These are phyloP conservation scores for Liasis olivaceus DNA, from an alignment of 2,797 vertebrate species.

Conservation along the genomic window DNA sequence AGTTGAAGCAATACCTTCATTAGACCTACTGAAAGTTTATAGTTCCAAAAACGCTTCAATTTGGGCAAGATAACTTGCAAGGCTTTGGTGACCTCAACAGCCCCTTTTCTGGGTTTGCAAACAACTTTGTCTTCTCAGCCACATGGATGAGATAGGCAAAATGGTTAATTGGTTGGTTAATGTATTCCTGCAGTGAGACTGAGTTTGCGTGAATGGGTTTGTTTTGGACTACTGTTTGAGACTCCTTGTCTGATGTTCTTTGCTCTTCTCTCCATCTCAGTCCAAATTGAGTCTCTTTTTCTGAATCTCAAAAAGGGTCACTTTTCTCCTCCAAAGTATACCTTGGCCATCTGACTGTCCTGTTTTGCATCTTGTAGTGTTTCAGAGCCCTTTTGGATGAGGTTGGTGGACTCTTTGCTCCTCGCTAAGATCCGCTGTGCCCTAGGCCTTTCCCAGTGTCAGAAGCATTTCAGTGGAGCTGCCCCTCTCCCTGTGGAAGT, in stretches of 20 bases:
- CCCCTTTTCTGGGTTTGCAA: neutral
- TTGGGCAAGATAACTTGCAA: neutral
- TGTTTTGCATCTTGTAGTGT: conserved; percentile 66
- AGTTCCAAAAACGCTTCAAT: neutral
- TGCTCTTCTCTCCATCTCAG: neutral
- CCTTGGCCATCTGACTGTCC: neutral
- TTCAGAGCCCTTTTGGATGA: conserved; percentile 78
- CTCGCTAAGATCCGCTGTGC: conserved; percentile 81
- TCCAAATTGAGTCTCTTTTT: neutral
- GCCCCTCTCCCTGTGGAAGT: conserved; percentile 84
- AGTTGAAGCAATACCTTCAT: neutral
- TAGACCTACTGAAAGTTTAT: neutral
- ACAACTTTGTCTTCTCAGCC: neutral
- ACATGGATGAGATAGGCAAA: neutral
- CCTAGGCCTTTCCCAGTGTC: conserved; percentile 81
- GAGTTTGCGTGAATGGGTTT: neutral
- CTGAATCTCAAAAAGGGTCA: neutral
- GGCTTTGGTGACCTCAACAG: rapidly evolving
- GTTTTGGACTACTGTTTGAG: neutral
- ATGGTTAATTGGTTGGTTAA: neutral
- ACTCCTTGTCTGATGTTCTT: neutral
- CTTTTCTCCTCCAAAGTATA: neutral
- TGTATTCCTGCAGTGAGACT: neutral
- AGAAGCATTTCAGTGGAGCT: conserved; percentile 84
- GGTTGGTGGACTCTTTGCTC: conserved; percentile 81